Conservation (phyloP, 2,888 invertebrate genomes). For the Callyntrura sp. region DNA sequence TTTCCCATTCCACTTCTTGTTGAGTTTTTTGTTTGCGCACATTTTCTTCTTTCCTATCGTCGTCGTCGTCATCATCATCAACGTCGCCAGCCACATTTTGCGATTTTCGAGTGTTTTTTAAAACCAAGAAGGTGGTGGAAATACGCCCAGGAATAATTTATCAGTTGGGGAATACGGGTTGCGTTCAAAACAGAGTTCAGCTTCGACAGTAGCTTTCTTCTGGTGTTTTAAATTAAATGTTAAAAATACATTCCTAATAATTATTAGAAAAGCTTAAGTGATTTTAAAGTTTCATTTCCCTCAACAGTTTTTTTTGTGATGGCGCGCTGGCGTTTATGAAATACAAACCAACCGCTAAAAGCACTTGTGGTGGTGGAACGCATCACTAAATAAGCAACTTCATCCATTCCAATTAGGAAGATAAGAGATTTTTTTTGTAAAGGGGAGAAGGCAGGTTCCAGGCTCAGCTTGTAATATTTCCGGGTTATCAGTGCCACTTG, state of each 20-base stretch:
- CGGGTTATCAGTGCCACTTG: constrained; percentile 14
- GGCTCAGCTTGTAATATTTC: constrained; percentile 20
- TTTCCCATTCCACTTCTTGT: neutral
- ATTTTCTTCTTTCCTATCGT: neutral
- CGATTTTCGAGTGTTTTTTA: neutral
- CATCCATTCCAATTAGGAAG: constrained; percentile 42
- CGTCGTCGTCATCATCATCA: too few species aligned
- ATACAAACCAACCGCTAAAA: constrained; percentile 3
- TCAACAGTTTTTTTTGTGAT: neutral
- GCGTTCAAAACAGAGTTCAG: too few species aligned
- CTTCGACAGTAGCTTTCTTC: neutral
- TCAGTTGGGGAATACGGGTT: neutral
- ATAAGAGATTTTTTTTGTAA: neutral
- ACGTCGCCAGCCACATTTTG: neutral
- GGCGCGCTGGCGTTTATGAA: neutral
- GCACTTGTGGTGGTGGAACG: neutral
- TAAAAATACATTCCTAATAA: constrained; percentile 26
- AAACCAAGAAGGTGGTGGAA: neutral
- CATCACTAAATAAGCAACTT: constrained; percentile 19
- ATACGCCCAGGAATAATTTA: neutral
- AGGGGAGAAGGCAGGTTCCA: constrained; percentile 1
- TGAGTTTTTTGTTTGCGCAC: neutral
- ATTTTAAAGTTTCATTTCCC: neutral
- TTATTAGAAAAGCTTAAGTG: constrained; percentile 4
- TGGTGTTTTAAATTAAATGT: constrained; percentile 44